Percentiles rank a stretch among this genome's conserved stretches.
Evolutionary conservation across 1,140 invertebrate species (phyloP).

Genomic region (Bombus sibiricus): DNA sequence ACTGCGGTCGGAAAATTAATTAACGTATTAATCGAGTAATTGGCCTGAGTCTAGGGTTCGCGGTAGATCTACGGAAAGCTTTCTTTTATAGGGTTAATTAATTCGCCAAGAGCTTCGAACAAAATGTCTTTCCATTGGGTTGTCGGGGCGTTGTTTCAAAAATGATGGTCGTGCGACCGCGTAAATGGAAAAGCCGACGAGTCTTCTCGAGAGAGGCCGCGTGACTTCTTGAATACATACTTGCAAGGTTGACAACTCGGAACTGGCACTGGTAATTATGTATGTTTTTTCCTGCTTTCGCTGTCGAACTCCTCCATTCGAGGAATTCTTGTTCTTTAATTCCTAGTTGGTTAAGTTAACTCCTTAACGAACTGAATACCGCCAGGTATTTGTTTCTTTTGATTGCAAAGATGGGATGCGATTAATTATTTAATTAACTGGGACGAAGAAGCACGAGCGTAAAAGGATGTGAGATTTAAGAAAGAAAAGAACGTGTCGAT

Average conservation of each 20-base stretch:
- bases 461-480: background rate
- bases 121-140: slow-evolving; percentile 2
- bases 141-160: background rate
- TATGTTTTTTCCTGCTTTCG: background rate
- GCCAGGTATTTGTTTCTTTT: background rate
- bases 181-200: background rate
- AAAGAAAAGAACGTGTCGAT: background rate
- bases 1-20: background rate
- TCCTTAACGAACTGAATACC: too few species aligned
- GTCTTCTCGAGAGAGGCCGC: background rate
- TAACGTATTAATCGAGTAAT: slow-evolving; percentile 43
- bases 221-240: background rate
- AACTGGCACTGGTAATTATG: too few species aligned
- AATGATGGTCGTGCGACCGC: background rate
- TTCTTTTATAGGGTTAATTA: slow-evolving; percentile 24
- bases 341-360: too few species aligned
- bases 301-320: background rate
- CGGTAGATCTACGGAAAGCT: background rate
- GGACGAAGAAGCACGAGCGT: background rate
- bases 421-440: background rate
- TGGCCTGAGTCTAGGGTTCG: slow-evolving; percentile 8
- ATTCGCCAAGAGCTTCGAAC: slow-evolving; percentile 8
- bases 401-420: background rate
- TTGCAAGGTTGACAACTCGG: too few species aligned
- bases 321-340: too few species aligned